phyloP scores from a whole-genome alignment of 1,140 invertebrate genomes.

The Drosophila saltans region DNA sequence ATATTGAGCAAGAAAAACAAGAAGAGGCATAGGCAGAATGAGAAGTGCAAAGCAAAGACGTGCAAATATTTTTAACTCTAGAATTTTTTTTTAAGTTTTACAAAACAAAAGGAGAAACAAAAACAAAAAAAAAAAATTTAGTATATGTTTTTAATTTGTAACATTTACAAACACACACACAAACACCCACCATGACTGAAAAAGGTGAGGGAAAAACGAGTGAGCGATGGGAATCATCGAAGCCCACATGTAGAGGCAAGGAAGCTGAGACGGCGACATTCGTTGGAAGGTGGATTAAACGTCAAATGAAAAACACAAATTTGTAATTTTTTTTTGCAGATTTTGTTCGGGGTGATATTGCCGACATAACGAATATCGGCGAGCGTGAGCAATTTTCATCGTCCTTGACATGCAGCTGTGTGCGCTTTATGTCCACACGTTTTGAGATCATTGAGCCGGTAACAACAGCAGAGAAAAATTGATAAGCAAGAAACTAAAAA shows the following conservation, averaged over 20 bases:
- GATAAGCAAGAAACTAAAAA: not conserved
- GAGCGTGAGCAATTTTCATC: constrained; percentile 76
- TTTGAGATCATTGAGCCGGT: constrained; percentile 88
- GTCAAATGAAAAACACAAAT: not conserved
- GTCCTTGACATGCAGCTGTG: constrained; percentile 87
- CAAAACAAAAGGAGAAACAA: not conserved
- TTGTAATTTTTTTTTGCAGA: constrained; percentile 41
- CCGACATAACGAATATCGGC: constrained; percentile 60
- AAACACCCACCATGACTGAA: constrained; percentile 17
- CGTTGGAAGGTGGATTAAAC: too few relatives aligned
- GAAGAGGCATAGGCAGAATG: constrained; percentile 16
- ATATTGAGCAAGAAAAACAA: constrained; percentile 36
- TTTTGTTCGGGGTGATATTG: constrained; percentile 65
- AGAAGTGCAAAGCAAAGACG: constrained; percentile 16
- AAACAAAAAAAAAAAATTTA: constrained; percentile 12
- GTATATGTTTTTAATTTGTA: not conserved
- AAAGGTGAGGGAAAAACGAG: constrained; percentile 23
- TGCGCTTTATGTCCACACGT: constrained; percentile 91
- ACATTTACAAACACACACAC: not conserved
- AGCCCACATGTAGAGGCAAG: not conserved
- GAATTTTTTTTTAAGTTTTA: constrained; percentile 8
- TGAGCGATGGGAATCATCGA: not conserved
- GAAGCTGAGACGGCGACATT: constrained; percentile 19
- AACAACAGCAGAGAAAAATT: constrained; percentile 24
- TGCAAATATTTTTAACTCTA: not conserved